phyloP scores from a whole-genome alignment of 2,888 invertebrate species.

The Invenusta paracnida region DNA sequence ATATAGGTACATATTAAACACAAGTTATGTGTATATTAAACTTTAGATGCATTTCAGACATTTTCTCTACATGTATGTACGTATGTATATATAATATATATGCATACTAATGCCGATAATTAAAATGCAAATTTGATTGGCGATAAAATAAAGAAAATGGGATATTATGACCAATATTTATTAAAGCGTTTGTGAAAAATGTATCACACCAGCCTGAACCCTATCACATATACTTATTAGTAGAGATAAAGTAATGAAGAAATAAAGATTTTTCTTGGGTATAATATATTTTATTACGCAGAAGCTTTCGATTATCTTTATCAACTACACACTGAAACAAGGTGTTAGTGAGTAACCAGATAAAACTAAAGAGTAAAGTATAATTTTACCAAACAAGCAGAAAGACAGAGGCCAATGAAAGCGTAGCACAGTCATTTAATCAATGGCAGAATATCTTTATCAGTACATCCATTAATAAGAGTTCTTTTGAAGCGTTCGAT shows the following conservation, averaged over 20 bases:
- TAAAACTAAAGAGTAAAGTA: neutral
- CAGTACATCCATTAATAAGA: neutral
- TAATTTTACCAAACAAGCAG: neutral
- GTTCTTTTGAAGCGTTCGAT: neutral
- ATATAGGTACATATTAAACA: no score
- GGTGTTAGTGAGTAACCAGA: neutral
- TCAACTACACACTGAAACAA: neutral
- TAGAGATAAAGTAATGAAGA: neutral
- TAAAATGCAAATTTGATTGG: no score
- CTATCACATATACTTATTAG: neutral
- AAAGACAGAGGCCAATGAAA: neutral
- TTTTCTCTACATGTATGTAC: no score
- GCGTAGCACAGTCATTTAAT: neutral
- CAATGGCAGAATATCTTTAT: neutral
- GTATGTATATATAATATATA: no score
- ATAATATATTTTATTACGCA: neutral
- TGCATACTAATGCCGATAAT: no score
- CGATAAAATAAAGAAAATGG: no score
- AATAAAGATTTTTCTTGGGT: neutral
- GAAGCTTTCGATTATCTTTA: neutral
- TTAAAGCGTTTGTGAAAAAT: neutral
- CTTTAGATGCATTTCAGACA: no score
- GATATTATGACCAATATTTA: neutral
- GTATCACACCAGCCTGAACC: neutral
- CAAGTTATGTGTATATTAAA: no score